phyloP scores from a whole-genome alignment of 2,888 invertebrate species.

The Nephrotoma flavescens region DNA sequence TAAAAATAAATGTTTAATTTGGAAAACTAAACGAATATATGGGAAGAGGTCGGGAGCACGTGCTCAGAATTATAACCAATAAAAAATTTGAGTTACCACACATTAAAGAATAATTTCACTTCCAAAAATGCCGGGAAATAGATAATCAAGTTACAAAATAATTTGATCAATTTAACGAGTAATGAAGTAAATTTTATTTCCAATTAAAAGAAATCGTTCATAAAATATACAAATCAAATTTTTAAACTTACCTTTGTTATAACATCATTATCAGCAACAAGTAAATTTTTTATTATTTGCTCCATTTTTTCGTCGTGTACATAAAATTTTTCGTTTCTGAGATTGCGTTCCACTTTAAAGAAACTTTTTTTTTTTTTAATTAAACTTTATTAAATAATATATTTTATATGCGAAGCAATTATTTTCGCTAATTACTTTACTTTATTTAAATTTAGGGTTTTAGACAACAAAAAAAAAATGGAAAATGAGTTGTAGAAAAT shows the following conservation, averaged over 20 bases:
- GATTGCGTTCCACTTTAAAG: background rate
- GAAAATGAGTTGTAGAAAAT: background rate
- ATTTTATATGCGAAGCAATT: background rate
- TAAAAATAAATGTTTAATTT: background rate
- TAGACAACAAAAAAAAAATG: background rate
- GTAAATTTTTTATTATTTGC: constrained; percentile 41
- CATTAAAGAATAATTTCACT: background rate
- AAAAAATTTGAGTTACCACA: background rate
- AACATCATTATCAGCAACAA: constrained; percentile 41
- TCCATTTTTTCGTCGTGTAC: constrained; percentile 33
- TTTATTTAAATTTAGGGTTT: background rate
- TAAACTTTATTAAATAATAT: background rate
- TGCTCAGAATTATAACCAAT: background rate
- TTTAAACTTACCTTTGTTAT: constrained; percentile 41
- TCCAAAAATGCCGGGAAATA: background rate
- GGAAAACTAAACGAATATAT: background rate
- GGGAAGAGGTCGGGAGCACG: background rate
- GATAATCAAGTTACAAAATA: background rate
- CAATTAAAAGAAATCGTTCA: background rate
- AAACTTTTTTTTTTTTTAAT: background rate
- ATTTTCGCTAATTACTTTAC: background rate
- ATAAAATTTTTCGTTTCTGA: background rate
- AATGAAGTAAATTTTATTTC: background rate
- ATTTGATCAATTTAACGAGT: background rate
- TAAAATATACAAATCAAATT: background rate